Evolutionary conservation across 2,797 vertebrate genomes (phyloP), one percentile per base, ranked within the genome.

Genomic region (Diplodus puntazzo): DNA sequence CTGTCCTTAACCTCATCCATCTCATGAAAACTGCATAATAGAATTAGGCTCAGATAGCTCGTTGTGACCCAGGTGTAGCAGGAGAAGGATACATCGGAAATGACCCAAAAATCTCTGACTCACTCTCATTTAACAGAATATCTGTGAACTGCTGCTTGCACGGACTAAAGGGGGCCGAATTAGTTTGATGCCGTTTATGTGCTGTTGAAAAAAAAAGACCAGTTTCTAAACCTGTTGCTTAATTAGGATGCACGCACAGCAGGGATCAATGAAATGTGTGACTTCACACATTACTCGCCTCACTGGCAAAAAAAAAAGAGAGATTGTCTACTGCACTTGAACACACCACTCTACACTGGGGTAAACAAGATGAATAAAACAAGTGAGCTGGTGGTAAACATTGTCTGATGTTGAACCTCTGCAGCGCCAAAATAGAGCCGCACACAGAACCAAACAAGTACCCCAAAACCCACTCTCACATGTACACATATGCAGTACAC

Each of bases 1-100:
- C 84, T 57, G 63, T 89, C 87, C 75, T 87, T 77, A 81, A 87
- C 86, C 90, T 90, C 92, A 89, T 92, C 86, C 80, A 88, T 93
- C 92, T 92, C 87, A 77, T 87, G 83, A 86, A 92, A 86, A 89
- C 76, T 83, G 89, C 88, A 88, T 92, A 93, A 94, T 93, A 84
- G 87, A 90, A 93, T 90, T 85, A 90, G 81, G 79, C 87, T 90
- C 85, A 62, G 79, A 91, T 80, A 77, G 79, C 62, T n/a, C 62
- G 59, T 84, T 82, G 80, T 90, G 88, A 92, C 83, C 89, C 79
- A 77, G 75, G 49, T 79, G 53, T 7, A 53, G 80, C 11, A n/a
- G 79, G 79, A 73, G 71, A 82, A 55, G 69, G 75, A 90, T 75
- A 58, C 42, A 63, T 80, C 39, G 25, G 82, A 88, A 83, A 82